A percentile compares a stretch with the other conserved stretches of the same genome.
Conservation (phyloP, 1,140 invertebrate species). For the Drosophila persimilis region DNA sequence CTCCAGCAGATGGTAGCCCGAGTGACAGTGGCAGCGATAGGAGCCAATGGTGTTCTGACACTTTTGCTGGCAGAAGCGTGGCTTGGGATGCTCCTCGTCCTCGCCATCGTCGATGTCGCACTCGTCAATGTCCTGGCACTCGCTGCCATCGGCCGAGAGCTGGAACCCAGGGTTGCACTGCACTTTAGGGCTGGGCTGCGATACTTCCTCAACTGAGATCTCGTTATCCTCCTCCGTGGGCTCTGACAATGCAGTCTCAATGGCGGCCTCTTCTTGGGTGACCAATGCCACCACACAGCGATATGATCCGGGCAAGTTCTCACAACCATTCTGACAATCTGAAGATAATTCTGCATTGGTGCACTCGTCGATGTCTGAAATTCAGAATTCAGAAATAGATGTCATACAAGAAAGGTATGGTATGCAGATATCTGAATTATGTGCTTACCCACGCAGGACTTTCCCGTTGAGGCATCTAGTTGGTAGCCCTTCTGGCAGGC, state of each 20-base stretch:
- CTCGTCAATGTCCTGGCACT: slow-evolving; percentile 87
- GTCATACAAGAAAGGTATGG: too few relatives aligned
- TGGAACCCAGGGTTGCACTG: slow-evolving; percentile 85
- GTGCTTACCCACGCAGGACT: slow-evolving; percentile 80
- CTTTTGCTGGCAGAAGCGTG: slow-evolving; percentile 84
- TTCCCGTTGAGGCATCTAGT: slow-evolving; percentile 46
- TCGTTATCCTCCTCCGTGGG: slow-evolving; percentile 19
- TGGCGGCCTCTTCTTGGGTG: slow-evolving; percentile 16
- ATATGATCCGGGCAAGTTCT: slow-evolving; percentile 89
- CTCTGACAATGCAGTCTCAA: slow-evolving; percentile 3
- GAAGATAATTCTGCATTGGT: slow-evolving; percentile 83
- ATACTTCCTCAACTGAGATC: not conserved
- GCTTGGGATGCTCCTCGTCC: slow-evolving; percentile 8
- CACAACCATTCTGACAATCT: slow-evolving; percentile 86
- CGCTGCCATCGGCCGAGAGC: slow-evolving; percentile 81
- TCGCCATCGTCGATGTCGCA: slow-evolving; percentile 84
- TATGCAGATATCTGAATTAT: not conserved
- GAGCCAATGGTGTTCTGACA: slow-evolving; percentile 88
- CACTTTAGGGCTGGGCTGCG: slow-evolving; percentile 82
- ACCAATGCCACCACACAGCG: slow-evolving; percentile 83
- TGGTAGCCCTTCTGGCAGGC: slow-evolving; percentile 85
- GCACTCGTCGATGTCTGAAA: slow-evolving; percentile 89
- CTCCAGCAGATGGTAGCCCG: slow-evolving; percentile 64
- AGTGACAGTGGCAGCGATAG: slow-evolving; percentile 85
- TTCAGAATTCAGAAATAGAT: too few relatives aligned